These are phyloP conservation scores for Geopemphigus sp. DNA, from an alignment of 1,140 invertebrate genomes.

Conservation along the genomic window DNA sequence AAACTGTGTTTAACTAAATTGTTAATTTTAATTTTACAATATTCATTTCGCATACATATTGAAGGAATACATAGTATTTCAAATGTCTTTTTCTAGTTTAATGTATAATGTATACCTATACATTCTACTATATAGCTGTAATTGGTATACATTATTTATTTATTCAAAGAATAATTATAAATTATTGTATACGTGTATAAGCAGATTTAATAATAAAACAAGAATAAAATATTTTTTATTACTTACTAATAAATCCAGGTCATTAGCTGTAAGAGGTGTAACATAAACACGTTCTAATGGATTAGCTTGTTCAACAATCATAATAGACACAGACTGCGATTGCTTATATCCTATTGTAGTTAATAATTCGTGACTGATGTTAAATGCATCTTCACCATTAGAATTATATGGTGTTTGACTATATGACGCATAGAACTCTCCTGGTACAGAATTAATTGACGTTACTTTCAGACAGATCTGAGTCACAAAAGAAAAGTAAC, in stretches of 20 bases:
- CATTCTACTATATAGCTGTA: not conserved
- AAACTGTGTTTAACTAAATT: no score
- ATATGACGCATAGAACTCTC: constrained; percentile 3
- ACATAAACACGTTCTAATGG: constrained; percentile 1
- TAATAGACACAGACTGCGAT: not conserved
- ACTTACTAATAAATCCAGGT: constrained; percentile 28
- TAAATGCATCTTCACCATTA: constrained; percentile 20
- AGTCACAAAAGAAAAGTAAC: not conserved
- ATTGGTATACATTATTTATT: no score
- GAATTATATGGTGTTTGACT: constrained; percentile 32
- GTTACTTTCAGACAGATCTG: constrained; percentile 32
- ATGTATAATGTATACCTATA: not conserved
- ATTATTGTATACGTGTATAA: not conserved
- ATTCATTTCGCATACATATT: not conserved
- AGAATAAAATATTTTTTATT: not conserved
- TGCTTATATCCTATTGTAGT: not conserved
- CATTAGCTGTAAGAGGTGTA: constrained; percentile 6
- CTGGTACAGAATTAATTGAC: not conserved
- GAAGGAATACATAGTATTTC: not conserved
- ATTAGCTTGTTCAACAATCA: not conserved
- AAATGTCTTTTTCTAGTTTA: not conserved
- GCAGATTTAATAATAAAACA: not conserved
- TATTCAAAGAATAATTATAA: not conserved
- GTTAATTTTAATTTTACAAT: not conserved
- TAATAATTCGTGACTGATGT: constrained; percentile 18